Base-by-base conservation (phyloP, 2,797 vertebrate genomes). In the Oophaga sylvatica region DNA sequence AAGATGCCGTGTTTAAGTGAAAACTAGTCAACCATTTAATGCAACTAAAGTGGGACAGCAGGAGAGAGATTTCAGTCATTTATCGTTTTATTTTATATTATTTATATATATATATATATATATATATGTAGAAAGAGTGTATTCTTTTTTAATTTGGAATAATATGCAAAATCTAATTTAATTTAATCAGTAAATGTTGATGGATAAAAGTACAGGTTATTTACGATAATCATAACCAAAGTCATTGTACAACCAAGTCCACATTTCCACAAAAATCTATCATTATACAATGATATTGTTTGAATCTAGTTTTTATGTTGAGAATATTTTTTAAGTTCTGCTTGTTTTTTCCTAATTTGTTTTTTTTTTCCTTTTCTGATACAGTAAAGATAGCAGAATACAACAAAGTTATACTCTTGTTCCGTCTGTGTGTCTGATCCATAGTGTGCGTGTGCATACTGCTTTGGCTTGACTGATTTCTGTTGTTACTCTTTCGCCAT, bases 1-100 rank as follows among this genome's bases (percentile, higher is more conserved):
- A 81, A 83, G 83, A 90, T 87, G 86, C 83, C 90, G 20, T 16
- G 78, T 91, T 92, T 89, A 91, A 89, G 91, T 90, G 70, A 53
- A 70, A 87, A 29, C 62, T 60, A 67, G 45, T 62, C 57, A 56
- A 53, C 41, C 22, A 31, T 65, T 65, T 84, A 84, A 45, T 60
- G 56, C 3, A 20, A 48, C 8, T 20, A 53, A 53, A 75, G 45
- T 35, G 71, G 9, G 5, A 22, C 71, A 48, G 71, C 71, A 11
- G 41, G 71, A 13, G 19, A 75, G 10, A 1, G 71, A 75, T 75
- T 75, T 75, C 12, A 75, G 12, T 48, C 2, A 31, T 70, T 70
- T 29, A 15, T 6, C 19, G 12, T 31, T 11, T 15, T 11, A 15
- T 80, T n/a, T 63, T 80, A n/a, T n/a, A n/a, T n/a, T n/a, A n/a